These are phyloP conservation scores for Clarias gariepinus DNA, from an alignment of 2,113 vertebrate species.

Conservation along the genomic window DNA sequence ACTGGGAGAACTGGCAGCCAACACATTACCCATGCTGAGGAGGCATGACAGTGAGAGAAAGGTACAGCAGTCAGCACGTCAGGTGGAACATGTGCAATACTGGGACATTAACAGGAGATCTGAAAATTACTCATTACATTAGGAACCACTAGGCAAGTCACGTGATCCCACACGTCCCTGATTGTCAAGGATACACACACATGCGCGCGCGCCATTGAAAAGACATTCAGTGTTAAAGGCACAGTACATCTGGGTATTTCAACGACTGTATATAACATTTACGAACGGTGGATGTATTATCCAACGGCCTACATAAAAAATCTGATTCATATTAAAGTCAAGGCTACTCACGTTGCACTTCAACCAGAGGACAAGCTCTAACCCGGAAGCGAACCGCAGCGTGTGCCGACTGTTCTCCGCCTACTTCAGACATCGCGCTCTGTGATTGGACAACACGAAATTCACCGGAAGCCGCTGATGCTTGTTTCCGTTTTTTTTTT, in stretches of 20 bases:
- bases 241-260: not conserved
- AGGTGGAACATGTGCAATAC: not conserved
- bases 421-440: not conserved
- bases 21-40: constrained; percentile 77
- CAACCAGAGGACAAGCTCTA: constrained; percentile 40
- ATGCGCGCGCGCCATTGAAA: not conserved
- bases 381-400: constrained; percentile 24
- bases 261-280: not conserved
- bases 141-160: not conserved
- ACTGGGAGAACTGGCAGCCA: constrained; percentile 78
- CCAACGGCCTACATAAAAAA: too few species aligned
- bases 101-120: not conserved
- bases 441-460: constrained; percentile 49
- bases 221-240: not conserved
- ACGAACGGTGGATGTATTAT: not conserved
- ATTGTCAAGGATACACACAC: not conserved
- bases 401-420: constrained; percentile 19
- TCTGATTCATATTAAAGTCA: constrained; percentile 6
- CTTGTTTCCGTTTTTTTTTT: too few species aligned
- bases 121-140: not conserved
- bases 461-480: not conserved
- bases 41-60: not conserved
- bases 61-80: not conserved
- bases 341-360: constrained; percentile 44
- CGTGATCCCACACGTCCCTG: not conserved